These are phyloP conservation scores for Ptychoptera contaminata DNA, from an alignment of 2,888 invertebrate genomes.

Conservation along the genomic window DNA sequence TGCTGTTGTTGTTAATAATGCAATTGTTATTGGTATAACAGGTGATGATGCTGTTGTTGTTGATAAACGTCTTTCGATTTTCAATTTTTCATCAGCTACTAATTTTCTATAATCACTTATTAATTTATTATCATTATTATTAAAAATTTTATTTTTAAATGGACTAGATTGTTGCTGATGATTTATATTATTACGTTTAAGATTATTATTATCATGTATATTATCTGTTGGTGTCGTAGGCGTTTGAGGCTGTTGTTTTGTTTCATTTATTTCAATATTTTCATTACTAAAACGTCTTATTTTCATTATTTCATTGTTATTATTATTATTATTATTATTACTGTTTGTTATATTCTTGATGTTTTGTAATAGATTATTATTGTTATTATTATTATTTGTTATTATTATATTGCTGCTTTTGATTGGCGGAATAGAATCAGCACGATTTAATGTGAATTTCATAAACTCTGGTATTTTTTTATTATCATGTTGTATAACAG, in stretches of 20 bases:
- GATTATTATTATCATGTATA: background rate
- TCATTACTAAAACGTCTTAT: conserved; percentile 31
- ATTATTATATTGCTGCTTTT: conserved; percentile 47
- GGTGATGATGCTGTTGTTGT: background rate
- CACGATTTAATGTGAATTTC: conserved; percentile 52
- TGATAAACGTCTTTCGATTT: conserved; percentile 12
- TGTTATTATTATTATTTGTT: conserved; percentile 30
- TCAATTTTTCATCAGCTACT: conserved; percentile 22
- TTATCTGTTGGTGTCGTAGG: conserved; percentile 12
- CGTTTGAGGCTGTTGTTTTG: too few species aligned
- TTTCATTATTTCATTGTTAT: conserved; percentile 9
- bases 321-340: conserved; percentile 5
- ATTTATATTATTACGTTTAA: background rate
- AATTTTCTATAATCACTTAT: conserved; percentile 25
- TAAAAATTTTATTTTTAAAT: too few species aligned
- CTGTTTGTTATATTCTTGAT: too few species aligned
- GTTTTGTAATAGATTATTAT: too few species aligned
- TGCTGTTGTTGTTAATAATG: conserved; percentile 8
- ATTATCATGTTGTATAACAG: background rate
- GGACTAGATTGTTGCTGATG: conserved; percentile 9
- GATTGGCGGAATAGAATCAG: conserved; percentile 40
- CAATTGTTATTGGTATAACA: conserved; percentile 6
- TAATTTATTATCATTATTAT: background rate
- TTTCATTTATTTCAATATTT: conserved; percentile 29
- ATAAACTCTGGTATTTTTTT: conserved; percentile 45